A percentile compares a stretch with the other conserved stretches of the same genome.
Conservation (phyloP, 2,888 invertebrate species). For the Apamea crenata region DNA sequence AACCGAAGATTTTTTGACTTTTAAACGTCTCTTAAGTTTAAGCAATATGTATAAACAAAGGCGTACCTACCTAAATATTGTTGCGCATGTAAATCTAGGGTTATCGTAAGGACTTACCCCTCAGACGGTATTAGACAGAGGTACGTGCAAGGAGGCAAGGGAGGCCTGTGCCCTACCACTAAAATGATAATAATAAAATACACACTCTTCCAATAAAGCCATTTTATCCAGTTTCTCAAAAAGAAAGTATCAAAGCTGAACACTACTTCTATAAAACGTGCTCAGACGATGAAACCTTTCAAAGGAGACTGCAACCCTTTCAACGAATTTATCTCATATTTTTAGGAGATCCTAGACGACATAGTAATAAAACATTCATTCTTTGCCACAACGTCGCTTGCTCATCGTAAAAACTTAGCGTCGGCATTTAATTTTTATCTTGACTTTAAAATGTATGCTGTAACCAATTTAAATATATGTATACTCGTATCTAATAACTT, state of each 20-base stretch:
- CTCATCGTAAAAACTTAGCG: conserved; percentile 9
- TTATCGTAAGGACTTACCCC: background rate
- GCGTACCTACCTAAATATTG: background rate
- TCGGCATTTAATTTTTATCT: conserved; percentile 25
- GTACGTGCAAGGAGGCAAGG: too few species aligned
- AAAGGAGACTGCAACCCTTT: conserved; percentile 18
- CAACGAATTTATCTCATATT: conserved; percentile 44
- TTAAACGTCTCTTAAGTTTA: background rate
- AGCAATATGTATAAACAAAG: background rate
- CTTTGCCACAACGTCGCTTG: conserved; percentile 19
- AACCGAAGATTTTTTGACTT: background rate
- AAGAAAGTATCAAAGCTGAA: background rate
- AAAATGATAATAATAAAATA: background rate
- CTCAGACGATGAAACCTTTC: conserved; percentile 10
- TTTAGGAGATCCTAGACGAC: conserved; percentile 21
- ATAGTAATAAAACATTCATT: conserved; percentile 40
- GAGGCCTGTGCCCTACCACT: background rate
- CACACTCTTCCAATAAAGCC: background rate
- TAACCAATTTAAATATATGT: conserved; percentile 25
- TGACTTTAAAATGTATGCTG: conserved; percentile 14
- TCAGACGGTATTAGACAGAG: background rate
- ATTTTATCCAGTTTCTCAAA: background rate
- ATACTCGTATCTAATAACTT: background rate
- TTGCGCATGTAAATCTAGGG: background rate
- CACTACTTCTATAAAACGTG: background rate